phyloP scores from a whole-genome alignment of 2,797 vertebrate genomes.

The Cyclopterus lumpus region DNA sequence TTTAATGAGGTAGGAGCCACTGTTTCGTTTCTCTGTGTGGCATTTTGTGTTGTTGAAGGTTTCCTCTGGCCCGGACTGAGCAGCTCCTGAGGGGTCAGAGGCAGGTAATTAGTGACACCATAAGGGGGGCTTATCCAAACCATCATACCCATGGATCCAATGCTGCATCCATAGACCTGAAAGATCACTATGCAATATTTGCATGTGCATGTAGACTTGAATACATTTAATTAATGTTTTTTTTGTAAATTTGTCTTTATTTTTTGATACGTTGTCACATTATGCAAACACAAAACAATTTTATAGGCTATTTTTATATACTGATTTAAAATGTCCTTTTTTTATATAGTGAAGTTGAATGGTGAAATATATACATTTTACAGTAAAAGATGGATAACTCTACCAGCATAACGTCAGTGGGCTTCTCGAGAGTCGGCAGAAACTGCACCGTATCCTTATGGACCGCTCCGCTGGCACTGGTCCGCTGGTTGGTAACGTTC shows the following conservation, averaged over 20 bases:
- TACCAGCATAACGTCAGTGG: slow-evolving; percentile 89
- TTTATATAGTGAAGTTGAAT: neutral
- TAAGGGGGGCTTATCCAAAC: neutral
- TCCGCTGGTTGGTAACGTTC: slow-evolving; percentile 87
- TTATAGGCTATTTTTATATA: neutral
- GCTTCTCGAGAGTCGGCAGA: slow-evolving; percentile 87
- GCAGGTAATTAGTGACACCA: slow-evolving; percentile 38
- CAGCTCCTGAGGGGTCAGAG: slow-evolving; percentile 73
- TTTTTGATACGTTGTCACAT: neutral
- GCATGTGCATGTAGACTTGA: neutral
- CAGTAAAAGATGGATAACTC: slow-evolving; percentile 2
- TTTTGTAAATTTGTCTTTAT: neutral
- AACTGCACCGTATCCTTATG: slow-evolving; percentile 79
- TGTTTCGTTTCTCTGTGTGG: slow-evolving; percentile 71
- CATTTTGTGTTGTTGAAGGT: slow-evolving; percentile 37
- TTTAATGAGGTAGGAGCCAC: slow-evolving; percentile 88
- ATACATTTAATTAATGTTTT: neutral
- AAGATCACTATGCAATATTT: neutral
- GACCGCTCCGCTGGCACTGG: slow-evolving; percentile 82
- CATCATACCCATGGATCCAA: neutral
- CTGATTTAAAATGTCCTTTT: neutral
- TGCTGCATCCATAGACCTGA: neutral
- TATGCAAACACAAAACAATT: neutral
- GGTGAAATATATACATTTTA: neutral
- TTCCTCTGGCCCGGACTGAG: slow-evolving; percentile 85